These are phyloP conservation scores for Serranus cabrilla DNA, from an alignment of 2,797 vertebrate genomes.

Conservation along the genomic window DNA sequence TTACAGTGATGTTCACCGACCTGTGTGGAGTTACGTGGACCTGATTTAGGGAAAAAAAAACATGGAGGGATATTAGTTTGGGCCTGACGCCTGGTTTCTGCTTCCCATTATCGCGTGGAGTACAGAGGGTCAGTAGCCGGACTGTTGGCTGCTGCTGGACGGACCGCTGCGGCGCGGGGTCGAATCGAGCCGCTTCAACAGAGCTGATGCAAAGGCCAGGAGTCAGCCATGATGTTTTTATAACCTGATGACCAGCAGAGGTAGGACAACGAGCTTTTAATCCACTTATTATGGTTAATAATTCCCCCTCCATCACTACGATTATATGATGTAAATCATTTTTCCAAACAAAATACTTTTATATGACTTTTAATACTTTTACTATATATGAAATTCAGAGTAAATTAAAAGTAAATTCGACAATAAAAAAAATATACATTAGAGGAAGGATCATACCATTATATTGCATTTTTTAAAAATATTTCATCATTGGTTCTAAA, in stretches of 20 bases:
- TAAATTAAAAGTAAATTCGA: too few species aligned
- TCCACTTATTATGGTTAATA: background rate
- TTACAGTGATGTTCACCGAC: conserved; percentile 19
- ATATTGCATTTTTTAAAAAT: background rate
- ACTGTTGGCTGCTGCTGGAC: conserved; percentile 56
- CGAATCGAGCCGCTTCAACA: conserved; percentile 44
- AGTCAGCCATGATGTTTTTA: conserved; percentile 77
- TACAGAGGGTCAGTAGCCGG: conserved; percentile 56
- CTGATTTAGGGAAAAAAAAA: conserved; percentile 18
- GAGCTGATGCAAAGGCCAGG: conserved; percentile 74
- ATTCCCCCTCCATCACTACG: background rate
- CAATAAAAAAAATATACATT: background rate
- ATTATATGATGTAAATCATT: background rate
- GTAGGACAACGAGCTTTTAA: conserved; percentile 56
- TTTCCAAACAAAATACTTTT: background rate
- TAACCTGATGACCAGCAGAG: conserved; percentile 84
- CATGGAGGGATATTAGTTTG: conserved; percentile 69
- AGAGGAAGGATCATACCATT: background rate
- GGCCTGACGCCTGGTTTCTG: conserved; percentile 61
- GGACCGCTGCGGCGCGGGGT: conserved; percentile 21
- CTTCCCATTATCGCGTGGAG: conserved; percentile 66
- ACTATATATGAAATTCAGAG: background rate
- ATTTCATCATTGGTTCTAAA: background rate
- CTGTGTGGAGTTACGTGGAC: conserved; percentile 64
- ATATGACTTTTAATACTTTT: background rate